phyloP scores from a whole-genome alignment of 2,888 invertebrate species.

The Cyclophora albipunctata region DNA sequence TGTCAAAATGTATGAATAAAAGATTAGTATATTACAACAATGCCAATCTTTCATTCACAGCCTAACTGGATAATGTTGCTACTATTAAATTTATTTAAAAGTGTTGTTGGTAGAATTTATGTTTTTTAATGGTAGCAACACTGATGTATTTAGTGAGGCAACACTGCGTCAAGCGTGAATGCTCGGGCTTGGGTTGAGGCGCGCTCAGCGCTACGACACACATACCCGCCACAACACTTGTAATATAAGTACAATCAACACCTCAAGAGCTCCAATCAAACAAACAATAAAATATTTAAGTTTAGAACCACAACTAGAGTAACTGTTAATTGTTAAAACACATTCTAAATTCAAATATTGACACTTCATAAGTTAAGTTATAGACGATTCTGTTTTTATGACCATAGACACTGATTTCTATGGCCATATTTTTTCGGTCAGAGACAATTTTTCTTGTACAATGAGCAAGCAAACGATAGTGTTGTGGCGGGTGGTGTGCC shows the following conservation, averaged over 20 bases:
- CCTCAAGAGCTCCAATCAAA: too few relatives aligned
- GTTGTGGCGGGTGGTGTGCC: slow-evolving; percentile 4
- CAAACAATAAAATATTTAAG: too few relatives aligned
- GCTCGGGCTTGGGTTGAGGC: slow-evolving; percentile 73
- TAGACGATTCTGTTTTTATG: too few relatives aligned
- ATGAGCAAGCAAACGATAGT: not conserved
- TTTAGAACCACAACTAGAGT: too few relatives aligned
- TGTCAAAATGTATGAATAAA: slow-evolving; percentile 38
- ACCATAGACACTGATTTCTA: too few relatives aligned
- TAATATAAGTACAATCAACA: too few relatives aligned
- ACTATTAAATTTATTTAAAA: slow-evolving; percentile 1
- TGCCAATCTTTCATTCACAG: slow-evolving; percentile 10
- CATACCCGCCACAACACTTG: not conserved
- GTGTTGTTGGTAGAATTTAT: not conserved
- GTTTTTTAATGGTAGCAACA: slow-evolving; percentile 14
- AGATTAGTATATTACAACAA: slow-evolving; percentile 5
- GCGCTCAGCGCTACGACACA: slow-evolving; percentile 22
- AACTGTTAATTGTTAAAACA: too few relatives aligned
- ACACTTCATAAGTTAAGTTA: too few relatives aligned
- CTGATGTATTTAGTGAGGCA: slow-evolving; percentile 26
- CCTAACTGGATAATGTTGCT: slow-evolving; percentile 9
- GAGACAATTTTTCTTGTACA: too few relatives aligned
- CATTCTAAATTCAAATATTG: too few relatives aligned
- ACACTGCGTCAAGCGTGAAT: slow-evolving; percentile 70
- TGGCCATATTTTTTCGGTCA: too few relatives aligned